Evolutionary conservation across 1,140 invertebrate genomes (phyloP).

Genomic region (Arctopsyche grandis): DNA sequence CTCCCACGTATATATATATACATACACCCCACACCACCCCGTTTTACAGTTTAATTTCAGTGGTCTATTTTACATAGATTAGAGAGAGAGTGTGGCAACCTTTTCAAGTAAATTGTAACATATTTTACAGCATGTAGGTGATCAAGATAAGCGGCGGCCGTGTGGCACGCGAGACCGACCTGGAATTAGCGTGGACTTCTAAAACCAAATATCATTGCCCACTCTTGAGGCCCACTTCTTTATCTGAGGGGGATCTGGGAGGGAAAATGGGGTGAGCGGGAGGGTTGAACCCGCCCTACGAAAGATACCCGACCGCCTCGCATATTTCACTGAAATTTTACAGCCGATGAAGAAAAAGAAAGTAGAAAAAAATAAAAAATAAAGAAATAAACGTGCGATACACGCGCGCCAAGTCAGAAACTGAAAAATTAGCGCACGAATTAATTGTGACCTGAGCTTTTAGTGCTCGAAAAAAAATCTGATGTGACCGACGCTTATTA

Average conservation of each 20-base stretch:
- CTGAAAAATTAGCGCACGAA: no score
- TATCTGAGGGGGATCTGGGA: conserved; percentile 34
- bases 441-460: no score
- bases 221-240: conserved; percentile 37
- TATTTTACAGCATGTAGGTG: conserved; percentile 55
- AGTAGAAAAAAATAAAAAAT: not conserved
- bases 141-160: conserved; percentile 51
- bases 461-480: no score
- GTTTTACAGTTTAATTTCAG: conserved; percentile 52
- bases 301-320: conserved; percentile 15
- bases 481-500: no score
- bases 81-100: conserved; percentile 53
- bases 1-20: no score
- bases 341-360: not conserved
- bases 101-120: conserved; percentile 55
- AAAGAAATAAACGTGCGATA: not conserved
- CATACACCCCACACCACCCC: not conserved
- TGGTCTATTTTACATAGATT: conserved; percentile 51
- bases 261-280: not conserved
- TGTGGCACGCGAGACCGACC: conserved; percentile 41
- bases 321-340: conserved; percentile 30
- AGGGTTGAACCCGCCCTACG: not conserved
- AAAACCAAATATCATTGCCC: conserved; percentile 46
- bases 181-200: conserved; percentile 27
- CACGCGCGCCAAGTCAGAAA: not conserved